phyloP scores from a whole-genome alignment of 2,888 invertebrate genomes.

The Meghimatium bilineatum region DNA sequence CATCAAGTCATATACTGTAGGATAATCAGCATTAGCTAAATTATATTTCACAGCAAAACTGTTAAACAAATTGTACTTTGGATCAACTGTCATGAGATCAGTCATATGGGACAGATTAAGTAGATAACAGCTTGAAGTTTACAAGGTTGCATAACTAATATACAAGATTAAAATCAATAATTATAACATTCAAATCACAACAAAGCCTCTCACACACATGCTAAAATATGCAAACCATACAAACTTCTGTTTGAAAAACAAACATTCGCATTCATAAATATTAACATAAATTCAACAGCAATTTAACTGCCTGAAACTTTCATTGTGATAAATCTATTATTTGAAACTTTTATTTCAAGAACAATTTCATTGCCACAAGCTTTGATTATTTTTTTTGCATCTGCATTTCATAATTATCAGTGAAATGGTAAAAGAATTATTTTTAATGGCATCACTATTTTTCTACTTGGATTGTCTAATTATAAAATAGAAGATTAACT shows the following conservation, averaged over 20 bases:
- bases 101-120: not conserved
- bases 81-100: too few species aligned
- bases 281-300: too few species aligned
- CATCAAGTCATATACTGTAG: too few species aligned
- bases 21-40: too few species aligned
- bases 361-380: not conserved
- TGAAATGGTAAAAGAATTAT: too few species aligned
- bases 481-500: not conserved
- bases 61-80: too few species aligned
- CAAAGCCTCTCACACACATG: not conserved
- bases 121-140: conserved; percentile 7
- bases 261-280: too few species aligned
- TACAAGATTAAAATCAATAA: not conserved
- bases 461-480: too few species aligned
- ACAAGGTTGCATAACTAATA: conserved; percentile 6
- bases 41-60: too few species aligned
- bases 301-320: too few species aligned
- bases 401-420: not conserved
- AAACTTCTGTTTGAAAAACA: not conserved
- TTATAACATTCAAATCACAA: not conserved
- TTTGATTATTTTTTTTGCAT: not conserved
- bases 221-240: not conserved
- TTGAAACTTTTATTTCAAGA: not conserved
- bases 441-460: too few species aligned
- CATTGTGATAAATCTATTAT: not conserved